Conservation (phyloP, 1,140 invertebrate genomes). For the Pachyrhynchus sulphureomaculatus region DNA sequence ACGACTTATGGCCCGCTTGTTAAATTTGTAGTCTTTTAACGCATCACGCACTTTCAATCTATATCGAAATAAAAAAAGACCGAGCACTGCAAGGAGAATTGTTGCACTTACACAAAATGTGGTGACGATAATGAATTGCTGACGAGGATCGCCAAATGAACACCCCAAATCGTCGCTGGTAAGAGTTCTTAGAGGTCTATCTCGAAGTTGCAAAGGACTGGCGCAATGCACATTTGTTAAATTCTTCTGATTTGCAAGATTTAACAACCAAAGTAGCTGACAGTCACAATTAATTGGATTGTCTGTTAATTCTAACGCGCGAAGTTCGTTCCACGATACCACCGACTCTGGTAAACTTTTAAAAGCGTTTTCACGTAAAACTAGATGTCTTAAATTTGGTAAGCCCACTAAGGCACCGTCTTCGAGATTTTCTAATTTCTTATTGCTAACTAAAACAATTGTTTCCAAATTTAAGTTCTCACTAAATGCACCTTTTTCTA, state of each 20-base stretch:
- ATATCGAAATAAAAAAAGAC: constrained; percentile 74
- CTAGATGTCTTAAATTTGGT: constrained; percentile 72
- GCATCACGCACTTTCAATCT: constrained; percentile 75
- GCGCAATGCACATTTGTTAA: constrained; percentile 74
- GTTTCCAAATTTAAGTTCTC: constrained; percentile 80
- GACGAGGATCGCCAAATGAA: constrained; percentile 69
- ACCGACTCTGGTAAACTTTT: constrained; percentile 71
- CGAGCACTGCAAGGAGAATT: constrained; percentile 65
- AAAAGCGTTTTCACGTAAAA: constrained; percentile 77
- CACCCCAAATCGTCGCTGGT: constrained; percentile 77
- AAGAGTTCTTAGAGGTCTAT: constrained; percentile 67
- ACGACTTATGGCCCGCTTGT: constrained; percentile 69
- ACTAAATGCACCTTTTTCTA: constrained; percentile 74
- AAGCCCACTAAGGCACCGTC: constrained; percentile 74
- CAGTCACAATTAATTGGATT: constrained; percentile 84
- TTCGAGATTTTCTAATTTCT: constrained; percentile 67
- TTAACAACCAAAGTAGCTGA: constrained; percentile 74
- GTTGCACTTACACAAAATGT: constrained; percentile 69
- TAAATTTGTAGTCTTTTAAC: constrained; percentile 82
- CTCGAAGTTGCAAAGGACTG: constrained; percentile 68
- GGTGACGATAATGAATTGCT: constrained; percentile 76
- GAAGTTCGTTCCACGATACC: constrained; percentile 76
- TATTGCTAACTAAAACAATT: constrained; percentile 74
- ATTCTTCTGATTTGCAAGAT: constrained; percentile 72
- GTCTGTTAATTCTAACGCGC: constrained; percentile 74